Base-by-base conservation (phyloP, 2,888 invertebrate genomes). In the Tetragonisca angustula region DNA sequence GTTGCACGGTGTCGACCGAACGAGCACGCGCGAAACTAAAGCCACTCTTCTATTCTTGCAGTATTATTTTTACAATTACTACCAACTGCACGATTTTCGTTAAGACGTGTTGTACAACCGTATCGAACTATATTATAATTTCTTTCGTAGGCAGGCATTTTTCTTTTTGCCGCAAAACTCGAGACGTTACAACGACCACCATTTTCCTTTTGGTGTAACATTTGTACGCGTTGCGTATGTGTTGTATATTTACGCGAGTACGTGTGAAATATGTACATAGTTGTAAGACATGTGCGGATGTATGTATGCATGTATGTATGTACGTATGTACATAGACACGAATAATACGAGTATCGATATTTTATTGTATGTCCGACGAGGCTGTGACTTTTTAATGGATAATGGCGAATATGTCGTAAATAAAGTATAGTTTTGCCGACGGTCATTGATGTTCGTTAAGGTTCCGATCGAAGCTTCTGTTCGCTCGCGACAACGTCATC, bases 351-450 rank as follows among this genome's bases (percentile, higher is more conserved):
- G 59, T 77, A 68, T 75, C 67, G 82, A 83, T 87, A 78, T 80
- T 79, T 76, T 82, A 72, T 50, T 69, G 81, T 70, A 70, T 74
- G 84, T 81, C 74, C 83, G 88, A 90, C 83, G 87, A 91, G 92
- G 92, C 92, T 92, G 92, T 92, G 92, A 92, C 90, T 91, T 91
- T 92, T 88, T 91, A 90, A 91, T 43, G 85, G 84, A 86, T 84
- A 43, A 43, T 43, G 43, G 79, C 74, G 83, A 86, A 72, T 82
- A 71, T 82, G 85, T 89, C 85, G 72, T 78, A 81, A 92, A 91
- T 91, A 92, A 90, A 91, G 43, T 43, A 89, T 84, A 84, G 79
- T 84, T 88, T 81, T 88, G 84, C 83, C 79, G 85, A 88, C 64
- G 68, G 87, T 36, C 6, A 27, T n/a, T 24, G 13, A 13, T 50